Base-by-base conservation (phyloP, 2,888 invertebrate genomes). In the Xiphydria camelus region DNA sequence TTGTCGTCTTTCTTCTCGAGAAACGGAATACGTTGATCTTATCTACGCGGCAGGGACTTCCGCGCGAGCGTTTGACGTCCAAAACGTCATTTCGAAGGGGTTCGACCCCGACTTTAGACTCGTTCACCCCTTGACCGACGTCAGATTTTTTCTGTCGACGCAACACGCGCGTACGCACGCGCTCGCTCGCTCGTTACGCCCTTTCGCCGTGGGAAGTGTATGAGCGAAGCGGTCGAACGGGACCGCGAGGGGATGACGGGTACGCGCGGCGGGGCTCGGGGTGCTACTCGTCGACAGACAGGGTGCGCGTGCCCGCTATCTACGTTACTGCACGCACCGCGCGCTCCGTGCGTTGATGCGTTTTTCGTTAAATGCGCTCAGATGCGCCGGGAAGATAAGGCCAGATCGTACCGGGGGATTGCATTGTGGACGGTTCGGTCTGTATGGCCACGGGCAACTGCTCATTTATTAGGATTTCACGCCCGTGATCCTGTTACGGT, bases 401-500 rank as follows among this genome's bases (percentile, higher is more conserved):
- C 41, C 41, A 18, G 45, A 40, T 35, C 43, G 45, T 41, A 47
- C 20, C 29, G 55, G 51, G 45, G 55, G 55, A 53, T 55, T 55
- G 44, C 47, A 53, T 55, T 55, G 55, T 55, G 47, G 32, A 7
- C 29, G 20, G 9, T 9, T 15, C 20, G 33, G 23, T 34, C 25
- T 20, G 21, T 31, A 34, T 41, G 54, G 43, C 48, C 49, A 48
- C 55, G 47, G 47, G 53, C 59, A 61, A 66, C 59, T 67, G 68
- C 66, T 68, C 69, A 68, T 69, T 68, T 68, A 68, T 70, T 66
- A 70, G 69, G 66, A 70, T 68, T 68, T 68, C 64, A 68, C 64
- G 68, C 63, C 60, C 48, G 61, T 59, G 61, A 62, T 68, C 62
- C 64, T 61, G 57, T 66, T 68, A 61, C 54, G 47, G 50, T 54